phyloP scores from a whole-genome alignment of 2,113 vertebrate species.

The Ochotona princeps region DNA sequence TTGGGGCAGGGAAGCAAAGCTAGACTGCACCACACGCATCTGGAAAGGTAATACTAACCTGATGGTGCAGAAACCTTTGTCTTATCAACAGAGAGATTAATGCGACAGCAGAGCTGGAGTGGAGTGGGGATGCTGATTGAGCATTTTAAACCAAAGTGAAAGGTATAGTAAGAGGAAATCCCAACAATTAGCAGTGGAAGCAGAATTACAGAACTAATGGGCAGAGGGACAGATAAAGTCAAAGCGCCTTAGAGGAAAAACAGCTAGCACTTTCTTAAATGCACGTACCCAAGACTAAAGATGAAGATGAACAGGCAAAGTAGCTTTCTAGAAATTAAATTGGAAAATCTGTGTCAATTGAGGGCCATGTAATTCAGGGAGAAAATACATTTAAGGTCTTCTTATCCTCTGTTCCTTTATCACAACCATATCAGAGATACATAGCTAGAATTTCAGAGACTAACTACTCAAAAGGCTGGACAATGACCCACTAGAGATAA shows the following conservation, averaged over 20 bases:
- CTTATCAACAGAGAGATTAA: slow-evolving; percentile 18
- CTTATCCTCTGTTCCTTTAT: slow-evolving; percentile 58
- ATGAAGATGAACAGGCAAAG: slow-evolving; percentile 8
- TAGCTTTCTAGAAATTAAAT: slow-evolving; percentile 51
- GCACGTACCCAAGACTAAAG: slow-evolving; percentile 41
- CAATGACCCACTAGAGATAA: slow-evolving; percentile 79
- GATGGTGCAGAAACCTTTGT: background rate
- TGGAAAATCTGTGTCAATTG: slow-evolving; percentile 46
- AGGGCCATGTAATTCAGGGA: slow-evolving; percentile 41
- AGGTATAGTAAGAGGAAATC: background rate
- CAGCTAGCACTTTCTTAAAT: background rate
- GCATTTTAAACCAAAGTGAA: slow-evolving; percentile 50
- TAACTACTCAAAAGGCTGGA: slow-evolving; percentile 81
- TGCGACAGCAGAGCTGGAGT: slow-evolving; percentile 4
- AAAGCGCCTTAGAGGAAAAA: slow-evolving; percentile 36
- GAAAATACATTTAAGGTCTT: slow-evolving; percentile 41
- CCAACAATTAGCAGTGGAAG: slow-evolving; percentile 32
- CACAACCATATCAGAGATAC: slow-evolving; percentile 58
- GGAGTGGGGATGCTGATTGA: slow-evolving; percentile 67
- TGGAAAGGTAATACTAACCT: slow-evolving; percentile 31
- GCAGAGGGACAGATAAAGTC: slow-evolving; percentile 28
- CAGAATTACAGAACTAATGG: slow-evolving; percentile 27
- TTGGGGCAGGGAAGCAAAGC: slow-evolving; percentile 77
- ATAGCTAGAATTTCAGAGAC: slow-evolving; percentile 64
- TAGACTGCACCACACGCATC: slow-evolving; percentile 42